These are phyloP conservation scores for Apocrypta bakeri DNA, from an alignment of 1,140 invertebrate genomes.

Conservation along the genomic window DNA sequence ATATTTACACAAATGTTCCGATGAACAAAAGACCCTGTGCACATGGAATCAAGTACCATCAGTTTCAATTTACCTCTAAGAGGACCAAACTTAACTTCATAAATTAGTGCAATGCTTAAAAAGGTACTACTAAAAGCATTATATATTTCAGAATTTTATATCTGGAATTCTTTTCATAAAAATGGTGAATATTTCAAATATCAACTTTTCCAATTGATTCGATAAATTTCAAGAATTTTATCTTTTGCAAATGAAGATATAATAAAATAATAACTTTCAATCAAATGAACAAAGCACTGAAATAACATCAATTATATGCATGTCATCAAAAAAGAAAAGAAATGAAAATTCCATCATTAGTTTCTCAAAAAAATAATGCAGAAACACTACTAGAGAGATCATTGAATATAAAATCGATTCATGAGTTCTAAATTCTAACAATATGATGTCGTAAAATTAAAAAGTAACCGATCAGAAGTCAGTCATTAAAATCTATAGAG, in stretches of 20 bases:
- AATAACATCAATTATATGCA: neutral
- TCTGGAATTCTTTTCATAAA: neutral
- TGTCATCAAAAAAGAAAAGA: neutral
- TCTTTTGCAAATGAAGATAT: too few species aligned
- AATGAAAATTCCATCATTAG: neutral
- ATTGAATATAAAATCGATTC: too few species aligned
- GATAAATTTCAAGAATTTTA: too few species aligned
- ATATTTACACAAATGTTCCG: constrained; percentile 64
- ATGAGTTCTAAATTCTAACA: too few species aligned
- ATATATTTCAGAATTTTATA: neutral
- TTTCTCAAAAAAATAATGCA: neutral
- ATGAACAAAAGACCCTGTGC: constrained; percentile 9
- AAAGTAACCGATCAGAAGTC: too few species aligned
- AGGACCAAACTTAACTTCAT: too few species aligned
- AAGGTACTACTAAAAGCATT: neutral
- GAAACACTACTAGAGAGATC: too few species aligned
- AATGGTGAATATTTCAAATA: too few species aligned
- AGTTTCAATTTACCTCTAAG: neutral
- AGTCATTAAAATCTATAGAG: too few species aligned
- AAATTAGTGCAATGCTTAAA: neutral
- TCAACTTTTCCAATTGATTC: too few species aligned
- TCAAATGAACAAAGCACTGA: neutral
- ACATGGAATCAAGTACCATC: neutral
- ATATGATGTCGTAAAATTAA: too few species aligned
- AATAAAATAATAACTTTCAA: neutral